These are phyloP conservation scores for Ginglymostoma cirratum DNA, from an alignment of 2,113 vertebrate genomes.

Conservation along the genomic window DNA sequence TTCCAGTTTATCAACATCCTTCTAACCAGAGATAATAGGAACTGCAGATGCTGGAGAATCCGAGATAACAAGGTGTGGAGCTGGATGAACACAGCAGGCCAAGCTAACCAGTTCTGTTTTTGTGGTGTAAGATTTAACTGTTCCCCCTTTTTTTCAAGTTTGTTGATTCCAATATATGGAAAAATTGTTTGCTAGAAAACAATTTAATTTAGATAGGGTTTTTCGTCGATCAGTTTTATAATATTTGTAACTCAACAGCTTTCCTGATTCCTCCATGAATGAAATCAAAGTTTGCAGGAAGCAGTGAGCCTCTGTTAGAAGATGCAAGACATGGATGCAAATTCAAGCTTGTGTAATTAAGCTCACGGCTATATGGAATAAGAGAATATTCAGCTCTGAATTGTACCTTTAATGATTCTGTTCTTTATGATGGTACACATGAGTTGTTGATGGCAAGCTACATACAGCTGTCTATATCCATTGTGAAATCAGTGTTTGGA, in stretches of 20 bases:
- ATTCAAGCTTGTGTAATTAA: neutral
- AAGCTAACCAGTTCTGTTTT: neutral
- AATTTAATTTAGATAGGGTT: neutral
- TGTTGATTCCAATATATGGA: neutral
- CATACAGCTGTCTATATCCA: too few relatives aligned
- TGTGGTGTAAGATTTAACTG: neutral
- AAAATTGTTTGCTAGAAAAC: neutral
- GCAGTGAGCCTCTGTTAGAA: neutral
- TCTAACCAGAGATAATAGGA: too few relatives aligned
- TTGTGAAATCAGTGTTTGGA: too few relatives aligned
- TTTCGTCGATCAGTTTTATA: neutral
- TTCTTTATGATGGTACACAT: neutral
- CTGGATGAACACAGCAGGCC: too few relatives aligned
- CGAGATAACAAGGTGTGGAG: too few relatives aligned
- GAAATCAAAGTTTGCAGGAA: neutral
- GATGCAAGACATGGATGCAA: neutral
- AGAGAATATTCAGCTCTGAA: neutral
- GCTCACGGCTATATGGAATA: too few relatives aligned
- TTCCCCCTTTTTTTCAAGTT: neutral
- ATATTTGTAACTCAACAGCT: neutral
- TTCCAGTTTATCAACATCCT: too few relatives aligned
- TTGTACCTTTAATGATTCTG: neutral
- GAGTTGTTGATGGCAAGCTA: neutral
- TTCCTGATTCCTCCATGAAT: neutral
- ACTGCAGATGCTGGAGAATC: too few relatives aligned